Base-by-base conservation (phyloP, 1,140 invertebrate genomes). In the Drosophila arizonae region DNA sequence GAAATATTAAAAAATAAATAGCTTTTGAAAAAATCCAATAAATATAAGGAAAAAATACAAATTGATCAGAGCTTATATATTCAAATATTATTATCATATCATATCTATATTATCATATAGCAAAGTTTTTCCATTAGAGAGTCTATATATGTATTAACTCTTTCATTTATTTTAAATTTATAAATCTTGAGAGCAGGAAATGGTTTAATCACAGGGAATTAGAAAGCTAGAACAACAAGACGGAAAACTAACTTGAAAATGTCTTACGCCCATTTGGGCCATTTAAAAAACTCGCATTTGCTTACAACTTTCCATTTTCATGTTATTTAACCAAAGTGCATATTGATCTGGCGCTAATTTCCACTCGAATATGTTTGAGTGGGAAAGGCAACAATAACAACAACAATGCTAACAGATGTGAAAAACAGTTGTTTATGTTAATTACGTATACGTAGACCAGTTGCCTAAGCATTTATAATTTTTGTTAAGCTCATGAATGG, bases 341-440 rank as follows among this genome's bases (percentile, higher is more conserved):
- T 67, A 64, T 55, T 77, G 76, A 84, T 80, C 81, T 69, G 65
- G 77, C 77, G 81, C 79, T 84, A 85, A 84, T 85, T 84, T 85
- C 41, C 66, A 67, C 55, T 65, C 41, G 54, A 66, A 79, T 48
- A 65, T 36, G 21, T 15, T 26, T 6, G 55, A 57, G 50, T 52
- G 68, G 64, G 63, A 67, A 73, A 80, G 41, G 60, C 76, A 78
- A 77, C 56, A 63, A 41, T 57, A 9, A 45, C 43, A 45, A 45
- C n/a, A 63, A 33, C 65, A 8, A 8, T 6, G 43, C 43, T 46
- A 73, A 58, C 33, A 54, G 41, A 36, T 26, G 28, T 55, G 21
- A 56, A 72, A 68, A 73, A 75, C 81, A 75, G 81, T 85, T 85
- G 81, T 75, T 85, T 85, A 85, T 85, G 81, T 77, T 85, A 86